phyloP scores from a whole-genome alignment of 2,888 invertebrate species.

The Rotaria macrura region DNA sequence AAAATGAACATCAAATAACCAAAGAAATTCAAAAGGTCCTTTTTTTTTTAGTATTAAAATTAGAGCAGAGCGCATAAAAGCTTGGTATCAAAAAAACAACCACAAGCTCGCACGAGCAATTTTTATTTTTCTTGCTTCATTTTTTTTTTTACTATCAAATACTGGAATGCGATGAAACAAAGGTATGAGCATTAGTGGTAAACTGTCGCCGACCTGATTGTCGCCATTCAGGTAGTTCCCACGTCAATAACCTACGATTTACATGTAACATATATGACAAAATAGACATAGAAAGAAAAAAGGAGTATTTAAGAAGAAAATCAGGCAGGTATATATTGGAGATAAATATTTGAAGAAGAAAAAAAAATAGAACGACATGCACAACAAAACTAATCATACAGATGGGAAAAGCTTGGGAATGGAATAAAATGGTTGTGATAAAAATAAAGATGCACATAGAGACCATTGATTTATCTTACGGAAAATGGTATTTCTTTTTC shows the following conservation, averaged over 20 bases:
- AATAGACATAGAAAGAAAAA: not conserved
- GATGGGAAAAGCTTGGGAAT: not conserved
- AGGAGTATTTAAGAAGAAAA: no score
- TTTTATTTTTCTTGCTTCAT: not conserved
- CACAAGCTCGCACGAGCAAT: not conserved
- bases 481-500: not conserved
- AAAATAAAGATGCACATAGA: not conserved
- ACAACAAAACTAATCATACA: not conserved
- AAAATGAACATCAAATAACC: not conserved
- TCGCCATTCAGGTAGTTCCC: slow-evolving; percentile 1
- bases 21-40: not conserved
- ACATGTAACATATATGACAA: not conserved
- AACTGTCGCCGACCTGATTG: not conserved
- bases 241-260: not conserved
- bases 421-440: not conserved
- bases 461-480: not conserved
- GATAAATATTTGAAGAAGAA: not conserved
- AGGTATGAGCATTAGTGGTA: not conserved
- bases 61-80: not conserved
- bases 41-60: not conserved
- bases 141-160: not conserved
- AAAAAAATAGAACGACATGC: no score
- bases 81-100: not conserved
- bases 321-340: not conserved
- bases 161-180: not conserved